Base-by-base conservation (phyloP, 2,888 invertebrate species). In the Drosophila nr. perissopoda region DNA sequence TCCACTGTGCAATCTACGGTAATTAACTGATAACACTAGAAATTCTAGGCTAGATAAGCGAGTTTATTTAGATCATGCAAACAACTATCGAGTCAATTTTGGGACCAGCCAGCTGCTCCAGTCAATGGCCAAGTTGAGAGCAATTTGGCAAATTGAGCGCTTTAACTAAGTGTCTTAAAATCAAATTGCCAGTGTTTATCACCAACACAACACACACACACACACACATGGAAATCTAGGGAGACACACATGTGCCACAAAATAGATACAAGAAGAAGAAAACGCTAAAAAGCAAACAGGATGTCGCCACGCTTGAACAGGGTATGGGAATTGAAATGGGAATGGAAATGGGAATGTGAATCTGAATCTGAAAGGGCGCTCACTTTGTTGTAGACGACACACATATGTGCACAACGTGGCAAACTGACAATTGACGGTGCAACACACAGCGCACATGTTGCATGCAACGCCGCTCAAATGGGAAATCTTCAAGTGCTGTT, bases 401-500 rank as follows among this genome's bases (percentile, higher is more conserved):
- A 79, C 85, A 86, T 81, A 89, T 86, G 86, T 81, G 75, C 81
- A 76, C 90, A 86, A 86, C 88, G 86, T 86, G 84, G 77, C 57
- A 57, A 57, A 21, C 38, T 57, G 57, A 49, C 76, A 71, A 79
- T 81, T 76, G 68, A 42, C 38, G 36, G 49, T 48, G 68, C 40
- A 67, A 57, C 70, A 73, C 29, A 52, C 25, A 53, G 33, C 31
- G 49, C 71, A 70, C 58, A 71, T 63, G 66, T 46, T 34, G 61
- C 42, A 60, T 53, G 62, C 62, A 59, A 56, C 54, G 27, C 16
- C n/a, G 36, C 34, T 46, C 38, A 31, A 48, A 51, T 38, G 62
- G 73, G 69, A 73, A 67, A 78, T 51, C 63, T 60, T 42, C 52
- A 63, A 74, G 68, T 65, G 67, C 64, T 52, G 62, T 59, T 54